Base-by-base conservation (phyloP, 2,797 vertebrate genomes). In the Sebastes variabilis region DNA sequence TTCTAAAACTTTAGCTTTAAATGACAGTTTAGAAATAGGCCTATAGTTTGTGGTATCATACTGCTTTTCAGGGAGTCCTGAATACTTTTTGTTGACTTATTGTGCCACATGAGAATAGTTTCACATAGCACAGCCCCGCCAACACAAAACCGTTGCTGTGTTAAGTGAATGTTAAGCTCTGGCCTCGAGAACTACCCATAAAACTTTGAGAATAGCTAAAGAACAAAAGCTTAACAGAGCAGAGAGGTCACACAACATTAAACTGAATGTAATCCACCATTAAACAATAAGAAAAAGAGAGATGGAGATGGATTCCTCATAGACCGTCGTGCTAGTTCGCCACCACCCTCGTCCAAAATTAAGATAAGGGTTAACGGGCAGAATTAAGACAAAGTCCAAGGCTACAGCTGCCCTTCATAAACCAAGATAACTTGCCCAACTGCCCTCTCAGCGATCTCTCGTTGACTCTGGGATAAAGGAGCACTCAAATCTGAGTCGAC, bases 381-480 rank as follows among this genome's bases (percentile, higher is more conserved):
- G 27, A 77, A 60, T 79, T 42, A 30, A 58, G 58, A 77, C 27
- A n/a, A 68, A 68, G 20, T 66, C 75, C 54, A 29, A 75, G 59
- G 65, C 38, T 59, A 30, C 65, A 42, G 70, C 72, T 70, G 56
- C 29, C 38, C 6, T 42, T 83, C 64, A 69, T 69, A 76, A 88
- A 64, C 85, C 52, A 73, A 55, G 9, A 67, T 70, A 29, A 22
- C 74, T 61, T 76, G 12, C 64, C 16, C 27, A 61, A 80, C 77
- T 82, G 67, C 66, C 68, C 78, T 79, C 77, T 78, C 76, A 59
- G 6, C 2, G 8, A 36, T 61, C 59, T 62, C 11, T 84, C 62
- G 59, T 64, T 82, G 80, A 84, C 80, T 79, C 75, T 22, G 24
- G 49, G 68, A 75, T 62, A 78, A 83, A 86, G 67, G 30, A 82